Evolutionary conservation across 2,113 vertebrate species (phyloP), one percentile per base, ranked within the genome.

Genomic region (Pholis gunnellus): DNA sequence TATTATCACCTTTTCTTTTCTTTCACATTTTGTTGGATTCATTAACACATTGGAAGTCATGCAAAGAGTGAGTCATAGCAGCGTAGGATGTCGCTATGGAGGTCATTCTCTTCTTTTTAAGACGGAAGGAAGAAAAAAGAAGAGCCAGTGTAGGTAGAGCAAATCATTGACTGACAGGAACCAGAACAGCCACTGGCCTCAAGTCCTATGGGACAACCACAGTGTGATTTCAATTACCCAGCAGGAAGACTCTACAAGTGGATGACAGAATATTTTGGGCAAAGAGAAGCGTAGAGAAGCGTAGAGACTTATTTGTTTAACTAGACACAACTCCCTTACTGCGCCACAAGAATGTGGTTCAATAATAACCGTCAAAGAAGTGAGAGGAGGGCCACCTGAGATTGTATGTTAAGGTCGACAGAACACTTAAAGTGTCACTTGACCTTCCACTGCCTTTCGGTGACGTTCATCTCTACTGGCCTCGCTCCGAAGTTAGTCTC

Each of bases 181-280:
- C 87, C 83, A 69, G 90, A 82, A 78, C 79, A 67, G 77, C 88
- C 84, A 91, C 90, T 88, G 87, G 91, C 88, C 88, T 92, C 65
- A 50, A 91, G 88, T 89, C 89, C 82, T 86, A 73, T 76, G 84
- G 92, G 87, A 93, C 87, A 90, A 90, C 91, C 88, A 88, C 82
- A 65, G 91, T 88, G 87, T 78, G 86, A 89, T 92, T 91, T 94
- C 90, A 90, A 89, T 93, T 93, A 93, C 86, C 73, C 87, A 36
- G 68, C 84, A 68, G 85, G 68, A 79, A 64, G 52, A 81, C 80
- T 56, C 64, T 13, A 42, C 69, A 85, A 82, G 79, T 70, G 74
- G 81, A 83, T 70, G 65, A 87, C 83, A 79, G 75, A 76, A 79
- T 78, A 73, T 79, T 85, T 74, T 17, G 72, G 72, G 10, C 2